Conservation (phyloP, 1,140 invertebrate genomes). For the Micrasema longulum region DNA sequence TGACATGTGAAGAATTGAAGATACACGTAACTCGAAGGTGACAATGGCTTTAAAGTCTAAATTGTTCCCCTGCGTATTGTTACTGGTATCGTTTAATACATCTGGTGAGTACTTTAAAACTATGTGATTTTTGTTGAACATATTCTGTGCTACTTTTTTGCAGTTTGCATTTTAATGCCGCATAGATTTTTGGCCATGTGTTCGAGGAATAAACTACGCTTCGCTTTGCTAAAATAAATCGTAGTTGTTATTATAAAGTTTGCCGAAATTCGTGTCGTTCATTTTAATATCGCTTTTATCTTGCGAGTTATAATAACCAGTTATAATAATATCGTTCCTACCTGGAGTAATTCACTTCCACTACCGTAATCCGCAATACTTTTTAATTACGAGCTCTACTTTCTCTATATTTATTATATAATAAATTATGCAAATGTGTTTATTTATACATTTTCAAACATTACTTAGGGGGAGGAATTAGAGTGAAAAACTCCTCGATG, state of each 20-base stretch:
- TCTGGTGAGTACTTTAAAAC: constrained; percentile 25
- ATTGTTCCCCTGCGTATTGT: background rate
- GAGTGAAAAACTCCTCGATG: too few species aligned
- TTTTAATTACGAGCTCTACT: too few species aligned
- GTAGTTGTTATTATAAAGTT: too few species aligned
- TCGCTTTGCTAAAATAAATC: background rate
- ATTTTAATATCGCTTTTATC: too few species aligned
- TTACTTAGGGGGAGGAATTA: too few species aligned
- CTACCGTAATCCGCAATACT: too few species aligned
- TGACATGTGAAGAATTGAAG: constrained; percentile 29
- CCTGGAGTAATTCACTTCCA: too few species aligned
- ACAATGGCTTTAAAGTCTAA: constrained; percentile 27
- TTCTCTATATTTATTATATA: too few species aligned
- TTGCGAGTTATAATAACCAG: too few species aligned
- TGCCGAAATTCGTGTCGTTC: background rate
- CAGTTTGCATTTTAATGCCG: background rate
- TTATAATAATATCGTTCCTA: too few species aligned
- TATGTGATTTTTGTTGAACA: background rate
- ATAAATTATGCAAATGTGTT: too few species aligned
- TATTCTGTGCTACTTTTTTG: constrained; percentile 27
- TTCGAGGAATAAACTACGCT: constrained; percentile 1
- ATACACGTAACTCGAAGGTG: constrained; percentile 32
- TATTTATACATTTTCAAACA: too few species aligned
- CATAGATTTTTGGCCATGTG: background rate
- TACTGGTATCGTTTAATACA: background rate